Conservation (phyloP, 2,888 invertebrate genomes). For the Nipponacmea schrenckii region DNA sequence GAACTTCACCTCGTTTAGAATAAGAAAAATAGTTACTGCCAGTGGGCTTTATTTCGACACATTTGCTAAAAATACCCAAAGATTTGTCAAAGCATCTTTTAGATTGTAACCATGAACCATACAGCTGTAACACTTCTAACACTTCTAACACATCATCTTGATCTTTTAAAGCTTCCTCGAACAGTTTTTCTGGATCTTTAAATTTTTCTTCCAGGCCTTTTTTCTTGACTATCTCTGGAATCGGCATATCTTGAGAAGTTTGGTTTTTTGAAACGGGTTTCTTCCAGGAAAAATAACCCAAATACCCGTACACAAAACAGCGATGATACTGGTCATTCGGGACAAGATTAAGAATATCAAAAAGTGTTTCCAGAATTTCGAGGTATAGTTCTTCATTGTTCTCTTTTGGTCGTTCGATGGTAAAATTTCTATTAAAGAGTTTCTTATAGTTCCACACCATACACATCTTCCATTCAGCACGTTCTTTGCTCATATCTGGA, state of each 20-base stretch:
- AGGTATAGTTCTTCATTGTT: neutral
- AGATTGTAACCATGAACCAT: neutral
- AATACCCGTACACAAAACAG: neutral
- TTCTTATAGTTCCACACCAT: neutral
- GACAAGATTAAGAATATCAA: neutral
- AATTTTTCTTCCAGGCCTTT: neutral
- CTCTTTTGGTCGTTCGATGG: neutral
- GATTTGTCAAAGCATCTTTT: neutral
- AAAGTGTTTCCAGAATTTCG: neutral
- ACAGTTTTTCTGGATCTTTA: neutral
- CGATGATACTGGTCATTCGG: neutral
- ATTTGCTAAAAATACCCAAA: neutral
- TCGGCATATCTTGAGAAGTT: neutral
- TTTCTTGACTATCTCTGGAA: neutral
- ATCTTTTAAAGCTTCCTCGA: neutral
- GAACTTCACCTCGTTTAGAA: neutral
- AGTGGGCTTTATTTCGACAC: neutral
- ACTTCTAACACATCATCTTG: neutral
- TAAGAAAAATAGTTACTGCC: neutral
- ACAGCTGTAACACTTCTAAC: neutral
- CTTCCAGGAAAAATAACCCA: slow-evolving; percentile 2
- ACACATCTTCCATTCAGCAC: slow-evolving; percentile 2
- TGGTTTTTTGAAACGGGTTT: neutral
- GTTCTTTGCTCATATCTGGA: neutral
- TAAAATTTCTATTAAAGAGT: neutral